These are phyloP conservation scores for Amphipoea lucens DNA, from an alignment of 2,888 invertebrate species.

Conservation along the genomic window DNA sequence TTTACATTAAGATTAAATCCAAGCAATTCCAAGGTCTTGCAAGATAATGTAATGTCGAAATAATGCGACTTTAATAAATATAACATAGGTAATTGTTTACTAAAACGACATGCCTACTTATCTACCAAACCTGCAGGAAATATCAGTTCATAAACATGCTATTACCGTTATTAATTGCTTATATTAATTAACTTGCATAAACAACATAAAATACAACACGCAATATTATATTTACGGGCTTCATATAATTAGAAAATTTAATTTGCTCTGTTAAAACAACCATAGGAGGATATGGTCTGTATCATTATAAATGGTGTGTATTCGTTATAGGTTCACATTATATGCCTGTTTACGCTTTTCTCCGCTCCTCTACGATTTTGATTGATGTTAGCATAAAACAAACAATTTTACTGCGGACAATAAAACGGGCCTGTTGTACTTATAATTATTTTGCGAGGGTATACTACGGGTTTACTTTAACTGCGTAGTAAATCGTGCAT, in stretches of 20 bases:
- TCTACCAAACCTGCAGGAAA: conserved; percentile 43
- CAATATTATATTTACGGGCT: conserved; percentile 38
- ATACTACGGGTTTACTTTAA: conserved; percentile 65
- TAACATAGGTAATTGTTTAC: conserved; percentile 20
- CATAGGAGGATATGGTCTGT: conserved; percentile 9
- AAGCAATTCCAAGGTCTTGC: background rate
- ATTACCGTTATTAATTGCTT: conserved; percentile 44
- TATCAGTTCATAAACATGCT: conserved; percentile 38
- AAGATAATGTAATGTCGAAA: background rate
- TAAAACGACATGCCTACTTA: conserved; percentile 9
- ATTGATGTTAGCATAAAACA: conserved; percentile 72
- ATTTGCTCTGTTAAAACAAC: conserved; percentile 33
- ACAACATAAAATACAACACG: conserved; percentile 50
- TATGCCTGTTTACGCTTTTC: conserved; percentile 48
- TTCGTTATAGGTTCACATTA: conserved; percentile 16
- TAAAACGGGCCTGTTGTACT: conserved; percentile 65
- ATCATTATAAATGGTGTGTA: background rate
- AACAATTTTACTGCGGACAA: conserved; percentile 74
- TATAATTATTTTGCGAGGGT: conserved; percentile 74
- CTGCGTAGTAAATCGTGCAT: conserved; percentile 70
- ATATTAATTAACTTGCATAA: conserved; percentile 49
- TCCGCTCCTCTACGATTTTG: conserved; percentile 54
- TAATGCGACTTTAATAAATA: conserved; percentile 2
- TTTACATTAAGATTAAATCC: no score
- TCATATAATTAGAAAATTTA: conserved; percentile 42